Evolutionary conservation across 2,797 vertebrate genomes (phyloP).

Genomic region (Hylomyscus alleni): DNA sequence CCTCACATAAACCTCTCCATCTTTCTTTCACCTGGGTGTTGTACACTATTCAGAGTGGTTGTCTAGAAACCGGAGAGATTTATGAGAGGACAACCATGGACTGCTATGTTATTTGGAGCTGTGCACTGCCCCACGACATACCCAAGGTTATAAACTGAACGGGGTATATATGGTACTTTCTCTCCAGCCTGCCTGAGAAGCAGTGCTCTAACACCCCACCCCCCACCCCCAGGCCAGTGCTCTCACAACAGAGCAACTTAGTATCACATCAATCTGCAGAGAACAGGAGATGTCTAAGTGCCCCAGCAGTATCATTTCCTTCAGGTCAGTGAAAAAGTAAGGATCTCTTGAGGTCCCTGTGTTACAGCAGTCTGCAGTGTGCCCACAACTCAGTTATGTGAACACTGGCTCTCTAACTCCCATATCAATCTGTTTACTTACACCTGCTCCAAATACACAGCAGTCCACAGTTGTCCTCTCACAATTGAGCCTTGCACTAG

Average conservation of each 20-base stretch:
- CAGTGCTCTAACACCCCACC: neutral
- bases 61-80: neutral
- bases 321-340: neutral
- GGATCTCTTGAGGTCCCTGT: neutral
- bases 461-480: neutral
- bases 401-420: neutral
- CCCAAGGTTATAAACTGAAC: neutral
- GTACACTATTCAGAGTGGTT: no score
- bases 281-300: neutral
- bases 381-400: no score
- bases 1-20: neutral
- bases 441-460: neutral
- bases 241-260: neutral
- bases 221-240: no score
- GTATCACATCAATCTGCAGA: neutral
- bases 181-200: neutral
- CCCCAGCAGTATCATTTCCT: neutral
- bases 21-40: neutral
- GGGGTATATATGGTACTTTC: accelerated
- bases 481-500: neutral
- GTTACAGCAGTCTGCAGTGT: no score
- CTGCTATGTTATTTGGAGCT: no score
- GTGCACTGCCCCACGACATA: neutral
- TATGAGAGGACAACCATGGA: no score
- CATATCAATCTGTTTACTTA: accelerated